These are phyloP conservation scores for Phoxinus phoxinus DNA, from an alignment of 2,113 vertebrate genomes.

Conservation along the genomic window DNA sequence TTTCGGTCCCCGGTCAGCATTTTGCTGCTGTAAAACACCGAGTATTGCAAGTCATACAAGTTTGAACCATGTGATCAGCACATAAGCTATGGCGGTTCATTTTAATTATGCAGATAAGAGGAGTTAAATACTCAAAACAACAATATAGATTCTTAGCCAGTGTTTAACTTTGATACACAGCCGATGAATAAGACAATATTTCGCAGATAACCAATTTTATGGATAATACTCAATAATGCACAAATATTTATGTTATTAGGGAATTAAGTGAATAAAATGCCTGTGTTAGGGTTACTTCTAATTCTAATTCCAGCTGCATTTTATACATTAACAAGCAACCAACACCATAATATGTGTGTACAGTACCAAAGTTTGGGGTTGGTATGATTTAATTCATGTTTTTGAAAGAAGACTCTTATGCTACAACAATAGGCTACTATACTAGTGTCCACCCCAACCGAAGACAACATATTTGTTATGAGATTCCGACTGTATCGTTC, in stretches of 20 bases:
- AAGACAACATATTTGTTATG: too few relatives aligned
- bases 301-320: too few relatives aligned
- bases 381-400: not conserved
- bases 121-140: not conserved
- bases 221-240: not conserved
- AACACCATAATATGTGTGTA: not conserved
- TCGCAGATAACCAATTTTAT: not conserved
- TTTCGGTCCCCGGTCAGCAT: conserved; percentile 22
- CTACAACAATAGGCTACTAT: too few relatives aligned
- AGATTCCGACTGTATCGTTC: too few relatives aligned
- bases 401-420: not conserved
- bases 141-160: not conserved
- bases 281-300: not conserved
- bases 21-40: not conserved
- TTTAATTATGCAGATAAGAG: not conserved
- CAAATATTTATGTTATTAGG: not conserved
- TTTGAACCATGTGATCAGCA: not conserved
- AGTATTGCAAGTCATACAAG: conserved; percentile 27
- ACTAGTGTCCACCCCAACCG: too few relatives aligned
- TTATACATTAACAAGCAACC: not conserved
- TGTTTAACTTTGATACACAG: not conserved
- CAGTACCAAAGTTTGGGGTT: not conserved
- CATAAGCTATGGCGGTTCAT: not conserved
- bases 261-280: not conserved
- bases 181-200: not conserved